These are phyloP conservation scores for Saccopteryx leptura DNA, from an alignment of 2,113 vertebrate genomes.

Conservation along the genomic window DNA sequence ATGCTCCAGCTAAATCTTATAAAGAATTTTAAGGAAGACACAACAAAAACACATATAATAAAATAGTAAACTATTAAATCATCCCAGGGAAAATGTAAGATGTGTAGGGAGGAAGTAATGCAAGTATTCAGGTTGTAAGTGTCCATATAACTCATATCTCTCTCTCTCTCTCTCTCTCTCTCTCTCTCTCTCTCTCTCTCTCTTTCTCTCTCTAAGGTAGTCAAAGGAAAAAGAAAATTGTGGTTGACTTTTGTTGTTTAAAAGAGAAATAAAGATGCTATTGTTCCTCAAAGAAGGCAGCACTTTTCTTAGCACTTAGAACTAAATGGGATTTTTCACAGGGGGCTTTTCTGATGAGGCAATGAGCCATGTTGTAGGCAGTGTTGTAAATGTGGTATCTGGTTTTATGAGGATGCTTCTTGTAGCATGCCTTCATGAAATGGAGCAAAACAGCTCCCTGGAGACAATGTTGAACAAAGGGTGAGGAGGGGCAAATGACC, in stretches of 20 bases:
- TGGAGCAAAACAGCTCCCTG: not conserved
- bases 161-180: not conserved
- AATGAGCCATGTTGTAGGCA: not conserved
- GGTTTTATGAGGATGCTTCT: not conserved
- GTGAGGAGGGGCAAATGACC: no score
- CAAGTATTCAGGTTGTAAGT: not conserved
- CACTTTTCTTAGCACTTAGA: not conserved
- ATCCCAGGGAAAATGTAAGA: not conserved
- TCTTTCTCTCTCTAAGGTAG: not conserved
- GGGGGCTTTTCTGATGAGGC: not conserved
- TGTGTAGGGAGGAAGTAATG: not conserved
- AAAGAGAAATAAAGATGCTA: not conserved
- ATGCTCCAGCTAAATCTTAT: not conserved
- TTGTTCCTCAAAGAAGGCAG: not conserved
- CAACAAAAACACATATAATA: not conserved
- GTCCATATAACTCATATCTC: not conserved
- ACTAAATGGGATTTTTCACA: not conserved
- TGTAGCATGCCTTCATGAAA: not conserved
- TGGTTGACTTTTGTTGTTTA: not conserved
- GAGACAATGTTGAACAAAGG: not conserved
- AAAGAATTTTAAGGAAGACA: conserved; percentile 38
- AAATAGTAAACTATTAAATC: not conserved
- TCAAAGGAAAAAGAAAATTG: conserved; percentile 35
- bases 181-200: not conserved
- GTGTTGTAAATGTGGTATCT: not conserved